These are phyloP conservation scores for Lysandra coridon DNA, from an alignment of 2,888 invertebrate species.

Conservation along the genomic window DNA sequence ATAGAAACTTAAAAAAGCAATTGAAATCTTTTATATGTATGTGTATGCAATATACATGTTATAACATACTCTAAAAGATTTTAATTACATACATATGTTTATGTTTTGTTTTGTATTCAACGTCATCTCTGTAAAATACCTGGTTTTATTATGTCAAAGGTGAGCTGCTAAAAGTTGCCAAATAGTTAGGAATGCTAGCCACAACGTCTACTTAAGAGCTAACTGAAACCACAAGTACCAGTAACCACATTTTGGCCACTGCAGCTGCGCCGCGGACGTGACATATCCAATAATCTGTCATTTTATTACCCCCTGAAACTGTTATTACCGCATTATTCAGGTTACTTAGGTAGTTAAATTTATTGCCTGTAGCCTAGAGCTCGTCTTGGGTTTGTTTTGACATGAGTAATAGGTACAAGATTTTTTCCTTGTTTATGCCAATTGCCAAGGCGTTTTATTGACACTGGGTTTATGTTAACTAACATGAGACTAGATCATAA, in stretches of 20 bases:
- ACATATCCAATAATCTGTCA: neutral
- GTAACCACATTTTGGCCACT: slow-evolving; percentile 9
- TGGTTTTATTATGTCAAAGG: slow-evolving; percentile 5
- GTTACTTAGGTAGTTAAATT: neutral
- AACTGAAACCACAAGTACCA: neutral
- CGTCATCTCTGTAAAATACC: neutral
- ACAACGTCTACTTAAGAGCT: neutral
- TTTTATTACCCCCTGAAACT: neutral
- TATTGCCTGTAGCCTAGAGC: neutral
- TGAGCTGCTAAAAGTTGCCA: neutral
- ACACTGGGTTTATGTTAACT: neutral
- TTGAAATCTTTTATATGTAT: neutral
- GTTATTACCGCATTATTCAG: slow-evolving; percentile 17
- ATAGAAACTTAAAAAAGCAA: too few species aligned
- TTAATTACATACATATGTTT: neutral
- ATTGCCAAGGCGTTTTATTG: neutral
- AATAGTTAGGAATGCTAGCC: slow-evolving; percentile 1
- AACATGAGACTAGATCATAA: too few species aligned
- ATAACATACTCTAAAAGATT: too few species aligned
- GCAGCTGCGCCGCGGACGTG: neutral
- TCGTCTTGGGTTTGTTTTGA: neutral
- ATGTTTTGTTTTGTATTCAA: neutral
- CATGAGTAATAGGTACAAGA: neutral
- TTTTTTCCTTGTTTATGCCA: neutral
- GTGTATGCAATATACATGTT: too few species aligned